Conservation (phyloP, 1,140 invertebrate species). For the Drosophila orena region DNA sequence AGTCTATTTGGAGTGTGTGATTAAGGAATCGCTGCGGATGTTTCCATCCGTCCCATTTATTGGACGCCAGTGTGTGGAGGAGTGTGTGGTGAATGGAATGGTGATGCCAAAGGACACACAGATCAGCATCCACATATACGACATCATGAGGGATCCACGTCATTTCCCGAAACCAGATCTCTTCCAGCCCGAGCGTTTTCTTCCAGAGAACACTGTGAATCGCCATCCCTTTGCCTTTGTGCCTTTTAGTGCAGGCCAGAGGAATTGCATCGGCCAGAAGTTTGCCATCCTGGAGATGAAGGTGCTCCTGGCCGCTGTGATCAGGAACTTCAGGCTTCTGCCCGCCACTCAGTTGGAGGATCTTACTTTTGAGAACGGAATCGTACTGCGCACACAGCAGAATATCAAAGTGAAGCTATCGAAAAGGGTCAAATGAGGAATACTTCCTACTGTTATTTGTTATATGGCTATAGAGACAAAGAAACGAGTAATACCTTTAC, state of each 20-base stretch:
- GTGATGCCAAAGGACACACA: conserved; percentile 85
- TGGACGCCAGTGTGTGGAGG: conserved; percentile 86
- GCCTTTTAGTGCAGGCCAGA: conserved; percentile 86
- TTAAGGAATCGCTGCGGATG: conserved; percentile 88
- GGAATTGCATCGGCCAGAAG: conserved; percentile 84
- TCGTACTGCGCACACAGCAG: conserved; percentile 63
- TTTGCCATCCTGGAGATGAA: conserved; percentile 86
- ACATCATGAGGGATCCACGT: conserved; percentile 87
- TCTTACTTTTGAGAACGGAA: conserved; percentile 64
- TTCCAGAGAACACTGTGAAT: conserved; percentile 86
- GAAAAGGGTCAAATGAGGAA: conserved; percentile 2
- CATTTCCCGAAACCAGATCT: conserved; percentile 89
- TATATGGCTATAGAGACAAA: not conserved
- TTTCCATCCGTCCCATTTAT: conserved; percentile 90
- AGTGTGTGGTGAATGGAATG: conserved; percentile 81
- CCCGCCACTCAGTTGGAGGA: conserved; percentile 68
- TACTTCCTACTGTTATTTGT: not conserved
- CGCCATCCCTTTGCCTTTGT: conserved; percentile 86
- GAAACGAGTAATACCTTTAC: not conserved
- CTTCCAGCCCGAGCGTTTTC: conserved; percentile 92
- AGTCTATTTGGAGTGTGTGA: conserved; percentile 88
- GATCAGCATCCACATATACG: conserved; percentile 85
- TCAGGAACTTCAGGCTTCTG: conserved; percentile 70
- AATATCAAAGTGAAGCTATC: conserved; percentile 41
- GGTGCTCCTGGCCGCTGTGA: conserved; percentile 78